Evolutionary conservation across 2,888 invertebrate species (phyloP).

Genomic region (Pandemis cinnamomeana): DNA sequence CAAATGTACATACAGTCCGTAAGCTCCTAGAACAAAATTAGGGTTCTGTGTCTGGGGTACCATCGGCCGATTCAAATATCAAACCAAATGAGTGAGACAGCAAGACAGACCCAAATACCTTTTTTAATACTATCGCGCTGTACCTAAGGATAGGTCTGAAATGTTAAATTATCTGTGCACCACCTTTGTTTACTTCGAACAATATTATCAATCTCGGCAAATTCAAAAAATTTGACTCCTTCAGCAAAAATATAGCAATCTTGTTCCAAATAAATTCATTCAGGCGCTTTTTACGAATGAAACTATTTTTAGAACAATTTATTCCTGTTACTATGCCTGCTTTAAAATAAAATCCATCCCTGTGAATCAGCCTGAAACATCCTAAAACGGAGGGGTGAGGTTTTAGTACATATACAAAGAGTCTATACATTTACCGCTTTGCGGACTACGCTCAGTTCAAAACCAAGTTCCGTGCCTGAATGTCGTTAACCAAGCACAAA

Average conservation of each 20-base stretch:
- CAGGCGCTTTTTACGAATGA: background rate
- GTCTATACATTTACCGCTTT: constrained; percentile 55
- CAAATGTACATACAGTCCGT: too few relatives aligned
- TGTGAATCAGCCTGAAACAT: constrained; percentile 53
- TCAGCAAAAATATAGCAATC: constrained; percentile 4
- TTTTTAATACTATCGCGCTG: too few relatives aligned
- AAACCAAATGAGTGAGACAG: too few relatives aligned
- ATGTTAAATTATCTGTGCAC: too few relatives aligned
- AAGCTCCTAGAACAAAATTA: too few relatives aligned
- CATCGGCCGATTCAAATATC: too few relatives aligned
- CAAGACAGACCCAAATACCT: too few relatives aligned
- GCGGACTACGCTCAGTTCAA: constrained; percentile 66
- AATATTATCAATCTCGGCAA: too few relatives aligned
- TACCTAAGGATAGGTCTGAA: too few relatives aligned
- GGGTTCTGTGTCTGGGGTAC: too few relatives aligned
- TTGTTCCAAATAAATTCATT: background rate
- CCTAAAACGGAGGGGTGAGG: constrained; percentile 63
- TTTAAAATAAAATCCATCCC: constrained; percentile 49
- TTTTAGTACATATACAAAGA: constrained; percentile 51
- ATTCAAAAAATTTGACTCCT: background rate
- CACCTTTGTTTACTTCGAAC: too few relatives aligned
- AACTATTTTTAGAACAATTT: constrained; percentile 1
- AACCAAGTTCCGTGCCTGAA: constrained; percentile 68
- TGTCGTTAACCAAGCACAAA: constrained; percentile 66
- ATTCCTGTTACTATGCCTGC: background rate